phyloP scores from a whole-genome alignment of 35 echinoderm and acorn worm genomes.

The Stichopus chloronotus region DNA sequence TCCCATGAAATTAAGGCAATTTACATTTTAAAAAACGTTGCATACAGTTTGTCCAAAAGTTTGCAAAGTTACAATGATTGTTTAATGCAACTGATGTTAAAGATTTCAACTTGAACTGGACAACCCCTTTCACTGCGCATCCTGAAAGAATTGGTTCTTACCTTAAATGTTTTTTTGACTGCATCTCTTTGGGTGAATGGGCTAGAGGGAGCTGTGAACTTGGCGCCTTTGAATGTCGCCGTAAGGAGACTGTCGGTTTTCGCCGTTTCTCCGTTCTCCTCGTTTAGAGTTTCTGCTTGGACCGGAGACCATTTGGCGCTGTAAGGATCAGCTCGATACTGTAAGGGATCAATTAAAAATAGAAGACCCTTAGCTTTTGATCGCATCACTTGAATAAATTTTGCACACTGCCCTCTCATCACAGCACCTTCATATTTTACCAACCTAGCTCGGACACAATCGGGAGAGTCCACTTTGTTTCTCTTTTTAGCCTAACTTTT shows the following conservation, averaged over 20 bases:
- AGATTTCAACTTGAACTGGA: too few relatives aligned
- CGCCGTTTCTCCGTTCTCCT: neutral
- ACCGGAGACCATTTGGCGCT: constrained; percentile 39
- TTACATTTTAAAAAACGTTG: too few relatives aligned
- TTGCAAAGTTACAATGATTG: too few relatives aligned
- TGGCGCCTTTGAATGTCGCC: constrained; percentile 68
- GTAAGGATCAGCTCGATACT: constrained; percentile 55
- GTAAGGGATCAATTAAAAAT: neutral
- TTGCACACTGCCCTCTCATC: too few relatives aligned
- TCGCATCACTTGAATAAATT: too few relatives aligned
- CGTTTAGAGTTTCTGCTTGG: constrained; percentile 13
- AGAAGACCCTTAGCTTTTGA: neutral
- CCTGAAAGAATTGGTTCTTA: neutral
- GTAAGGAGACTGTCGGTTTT: constrained; percentile 63
- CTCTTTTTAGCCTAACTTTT: too few relatives aligned
- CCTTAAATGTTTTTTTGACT: constrained; percentile 22
- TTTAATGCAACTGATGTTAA: too few relatives aligned
- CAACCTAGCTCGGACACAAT: too few relatives aligned
- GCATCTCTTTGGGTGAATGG: constrained; percentile 55
- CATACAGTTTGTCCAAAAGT: too few relatives aligned
- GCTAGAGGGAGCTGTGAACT: constrained; percentile 65
- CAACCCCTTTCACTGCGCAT: too few relatives aligned
- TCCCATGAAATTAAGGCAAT: too few relatives aligned
- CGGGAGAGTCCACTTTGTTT: too few relatives aligned
- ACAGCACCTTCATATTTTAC: neutral